Evolutionary conservation across 2,888 invertebrate genomes (phyloP).

Genomic region (Polydesmus complanatus): DNA sequence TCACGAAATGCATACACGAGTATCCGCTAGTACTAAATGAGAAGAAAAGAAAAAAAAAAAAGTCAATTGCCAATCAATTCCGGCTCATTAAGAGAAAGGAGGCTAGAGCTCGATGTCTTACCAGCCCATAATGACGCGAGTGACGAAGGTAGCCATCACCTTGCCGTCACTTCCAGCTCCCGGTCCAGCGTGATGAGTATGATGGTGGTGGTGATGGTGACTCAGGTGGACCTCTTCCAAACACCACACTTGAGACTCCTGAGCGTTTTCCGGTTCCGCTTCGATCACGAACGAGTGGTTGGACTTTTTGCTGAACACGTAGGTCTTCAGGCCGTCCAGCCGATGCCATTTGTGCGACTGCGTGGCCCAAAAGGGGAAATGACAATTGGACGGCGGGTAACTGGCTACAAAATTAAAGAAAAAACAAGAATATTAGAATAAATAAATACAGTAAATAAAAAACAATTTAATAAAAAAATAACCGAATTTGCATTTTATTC

Average conservation of each 20-base stretch:
- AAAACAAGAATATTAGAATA: constrained; percentile 6
- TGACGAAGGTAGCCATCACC: constrained; percentile 40
- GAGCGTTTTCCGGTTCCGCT: constrained; percentile 4
- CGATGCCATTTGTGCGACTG: constrained; percentile 63
- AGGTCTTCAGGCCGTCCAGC: constrained; percentile 54
- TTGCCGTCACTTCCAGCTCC: constrained; percentile 34
- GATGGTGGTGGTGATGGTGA: background rate
- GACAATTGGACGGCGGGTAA: constrained; percentile 58
- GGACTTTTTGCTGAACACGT: constrained; percentile 41
- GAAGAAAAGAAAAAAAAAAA: background rate
- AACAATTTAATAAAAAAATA: background rate
- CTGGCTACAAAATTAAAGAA: constrained; percentile 41
- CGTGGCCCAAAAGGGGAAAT: constrained; percentile 63
- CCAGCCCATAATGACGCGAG: constrained; percentile 62
- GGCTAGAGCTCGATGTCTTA: too few relatives aligned
- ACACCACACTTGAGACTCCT: constrained; percentile 14
- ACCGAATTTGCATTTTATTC: background rate
- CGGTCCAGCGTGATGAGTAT: constrained; percentile 23
- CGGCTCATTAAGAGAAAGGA: too few relatives aligned
- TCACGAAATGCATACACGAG: constrained; percentile 22
- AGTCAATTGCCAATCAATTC: constrained; percentile 1
- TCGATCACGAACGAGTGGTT: constrained; percentile 14
- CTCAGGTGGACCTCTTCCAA: constrained; percentile 8
- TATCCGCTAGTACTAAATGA: constrained; percentile 23
- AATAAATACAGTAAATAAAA: background rate